Evolutionary conservation across 2,888 invertebrate species (phyloP).

Genomic region (Belgica antarctica): DNA sequence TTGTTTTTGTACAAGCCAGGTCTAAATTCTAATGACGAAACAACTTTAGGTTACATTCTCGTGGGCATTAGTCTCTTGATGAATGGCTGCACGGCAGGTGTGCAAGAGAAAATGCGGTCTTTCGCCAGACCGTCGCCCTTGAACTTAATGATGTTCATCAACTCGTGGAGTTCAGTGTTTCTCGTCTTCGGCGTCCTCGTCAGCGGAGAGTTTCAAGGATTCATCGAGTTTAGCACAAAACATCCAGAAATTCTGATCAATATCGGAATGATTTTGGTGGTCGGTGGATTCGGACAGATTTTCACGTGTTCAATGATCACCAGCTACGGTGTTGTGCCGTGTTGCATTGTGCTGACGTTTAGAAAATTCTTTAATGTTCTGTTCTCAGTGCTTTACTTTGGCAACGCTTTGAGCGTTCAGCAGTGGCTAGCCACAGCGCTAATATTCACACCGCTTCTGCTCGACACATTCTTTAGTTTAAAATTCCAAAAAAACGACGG

Average conservation of each 20-base stretch:
- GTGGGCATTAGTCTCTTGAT: neutral
- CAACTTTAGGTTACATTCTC: neutral
- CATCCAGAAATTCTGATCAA: neutral
- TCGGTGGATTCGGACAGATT: neutral
- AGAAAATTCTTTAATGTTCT: conserved; percentile 29
- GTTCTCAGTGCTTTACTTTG: conserved; percentile 10
- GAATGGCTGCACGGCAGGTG: neutral
- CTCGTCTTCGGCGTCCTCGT: neutral
- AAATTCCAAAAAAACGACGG: neutral
- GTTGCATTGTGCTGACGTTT: conserved; percentile 4
- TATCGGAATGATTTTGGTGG: neutral
- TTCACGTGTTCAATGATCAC: conserved; percentile 23
- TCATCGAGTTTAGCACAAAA: neutral
- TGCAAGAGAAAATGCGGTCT: neutral
- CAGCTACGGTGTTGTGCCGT: neutral
- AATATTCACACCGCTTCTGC: conserved; percentile 1
- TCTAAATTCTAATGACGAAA: neutral
- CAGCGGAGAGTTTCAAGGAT: neutral
- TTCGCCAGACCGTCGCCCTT: conserved; percentile 8
- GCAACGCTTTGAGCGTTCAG: neutral
- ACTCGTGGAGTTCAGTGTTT: neutral
- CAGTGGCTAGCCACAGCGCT: conserved; percentile 21
- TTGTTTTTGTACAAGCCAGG: conserved; percentile 2
- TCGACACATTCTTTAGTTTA: neutral
- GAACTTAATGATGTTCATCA: conserved; percentile 2